Conservation (phyloP, 2,113 vertebrate genomes). For the Scomber colias region DNA sequence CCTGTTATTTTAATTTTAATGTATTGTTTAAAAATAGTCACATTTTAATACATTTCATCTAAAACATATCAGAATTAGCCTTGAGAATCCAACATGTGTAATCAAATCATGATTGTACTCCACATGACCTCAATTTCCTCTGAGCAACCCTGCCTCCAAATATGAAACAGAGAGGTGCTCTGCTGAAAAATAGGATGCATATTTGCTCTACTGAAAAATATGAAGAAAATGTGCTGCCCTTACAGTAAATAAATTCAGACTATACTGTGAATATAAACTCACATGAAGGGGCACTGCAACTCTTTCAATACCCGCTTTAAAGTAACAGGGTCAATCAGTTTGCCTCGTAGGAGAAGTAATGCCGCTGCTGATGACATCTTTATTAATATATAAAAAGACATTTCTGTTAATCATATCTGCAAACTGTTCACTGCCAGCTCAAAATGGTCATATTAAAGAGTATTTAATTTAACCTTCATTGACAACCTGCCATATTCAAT, state of each 20-base stretch:
- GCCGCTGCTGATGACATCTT: background rate
- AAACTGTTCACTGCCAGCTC: background rate
- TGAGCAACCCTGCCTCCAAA: background rate
- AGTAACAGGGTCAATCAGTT: slow-evolving; percentile 23
- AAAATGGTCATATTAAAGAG: too few relatives aligned
- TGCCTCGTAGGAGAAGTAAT: background rate
- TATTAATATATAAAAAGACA: background rate
- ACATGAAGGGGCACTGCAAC: background rate
- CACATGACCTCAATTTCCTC: background rate
- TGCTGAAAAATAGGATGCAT: background rate
- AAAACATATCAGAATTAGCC: background rate
- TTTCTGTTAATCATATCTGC: background rate
- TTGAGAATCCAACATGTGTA: background rate
- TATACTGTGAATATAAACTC: background rate
- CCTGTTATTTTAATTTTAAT: too few relatives aligned
- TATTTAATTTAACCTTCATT: too few relatives aligned
- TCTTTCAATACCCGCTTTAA: slow-evolving; percentile 3
- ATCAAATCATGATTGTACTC: background rate
- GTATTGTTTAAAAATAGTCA: too few relatives aligned
- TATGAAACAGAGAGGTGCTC: background rate
- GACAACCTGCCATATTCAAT: too few relatives aligned
- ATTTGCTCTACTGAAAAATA: background rate
- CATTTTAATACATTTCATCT: background rate
- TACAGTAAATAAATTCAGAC: background rate
- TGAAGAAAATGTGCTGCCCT: background rate